These are phyloP conservation scores for Magallana ariakensis DNA, from an alignment of 1,140 invertebrate species.

Conservation along the genomic window DNA sequence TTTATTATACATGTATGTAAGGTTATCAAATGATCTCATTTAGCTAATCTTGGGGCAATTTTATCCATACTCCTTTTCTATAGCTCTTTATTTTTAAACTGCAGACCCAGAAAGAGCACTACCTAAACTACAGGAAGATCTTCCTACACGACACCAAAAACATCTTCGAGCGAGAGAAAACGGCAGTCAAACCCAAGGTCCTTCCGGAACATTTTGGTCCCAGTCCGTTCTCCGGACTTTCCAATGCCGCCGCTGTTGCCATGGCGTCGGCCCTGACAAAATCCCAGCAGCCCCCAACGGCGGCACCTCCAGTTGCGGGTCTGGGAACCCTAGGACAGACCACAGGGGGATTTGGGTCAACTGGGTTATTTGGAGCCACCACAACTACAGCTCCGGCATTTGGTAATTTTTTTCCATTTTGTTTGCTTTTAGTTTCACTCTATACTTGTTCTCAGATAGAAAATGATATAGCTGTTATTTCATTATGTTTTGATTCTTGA, in stretches of 20 bases:
- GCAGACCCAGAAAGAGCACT: slow-evolving; percentile 90
- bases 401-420: not conserved
- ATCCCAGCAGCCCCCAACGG: not conserved
- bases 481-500: too few species aligned
- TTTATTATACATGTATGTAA: too few species aligned
- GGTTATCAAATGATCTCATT: too few species aligned
- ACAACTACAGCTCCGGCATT: slow-evolving; percentile 16
- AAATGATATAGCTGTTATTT: too few species aligned
- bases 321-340: slow-evolving; percentile 6
- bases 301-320: not conserved
- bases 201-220: slow-evolving; percentile 79
- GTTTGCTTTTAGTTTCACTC: too few species aligned
- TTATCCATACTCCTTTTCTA: too few species aligned
- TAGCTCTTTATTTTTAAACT: not conserved
- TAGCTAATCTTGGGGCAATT: too few species aligned
- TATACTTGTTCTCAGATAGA: too few species aligned
- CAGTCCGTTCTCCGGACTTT: slow-evolving; percentile 83
- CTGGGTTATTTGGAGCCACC: not conserved
- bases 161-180: slow-evolving; percentile 85
- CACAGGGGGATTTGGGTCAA: not conserved
- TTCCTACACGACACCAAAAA: slow-evolving; percentile 89
- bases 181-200: slow-evolving; percentile 69
- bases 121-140: slow-evolving; percentile 88
- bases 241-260: slow-evolving; percentile 79
- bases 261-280: slow-evolving; percentile 12